These are phyloP conservation scores for Oligia latruncula DNA, from an alignment of 2,888 invertebrate species.

Conservation along the genomic window DNA sequence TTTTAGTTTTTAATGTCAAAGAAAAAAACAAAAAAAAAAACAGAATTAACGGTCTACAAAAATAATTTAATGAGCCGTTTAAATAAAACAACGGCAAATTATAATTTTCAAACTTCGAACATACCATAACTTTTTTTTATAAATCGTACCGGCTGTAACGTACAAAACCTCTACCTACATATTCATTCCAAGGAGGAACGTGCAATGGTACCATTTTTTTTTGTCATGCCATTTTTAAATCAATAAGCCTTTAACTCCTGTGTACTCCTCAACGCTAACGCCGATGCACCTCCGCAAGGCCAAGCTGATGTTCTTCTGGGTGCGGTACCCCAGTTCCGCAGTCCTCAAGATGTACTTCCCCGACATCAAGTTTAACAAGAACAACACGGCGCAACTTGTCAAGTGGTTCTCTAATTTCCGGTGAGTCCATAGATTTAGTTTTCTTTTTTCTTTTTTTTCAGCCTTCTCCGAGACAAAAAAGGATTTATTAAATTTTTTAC, in stretches of 20 bases:
- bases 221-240: conserved; percentile 12
- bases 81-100: background rate
- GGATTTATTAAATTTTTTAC: background rate
- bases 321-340: conserved; percentile 99
- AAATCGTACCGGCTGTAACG: background rate
- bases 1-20: background rate
- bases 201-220: background rate
- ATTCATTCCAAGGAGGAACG: background rate
- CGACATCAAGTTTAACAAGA: conserved; percentile 99
- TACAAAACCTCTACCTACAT: background rate
- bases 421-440: conserved; percentile 91
- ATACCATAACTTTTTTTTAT: background rate
- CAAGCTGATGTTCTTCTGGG: conserved; percentile 99
- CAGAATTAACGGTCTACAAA: background rate
- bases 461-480: background rate
- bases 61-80: background rate
- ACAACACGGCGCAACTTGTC: conserved; percentile 99
- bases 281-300: conserved; percentile 99
- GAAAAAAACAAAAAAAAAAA: background rate
- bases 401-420: conserved; percentile 99
- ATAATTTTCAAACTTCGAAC: background rate
- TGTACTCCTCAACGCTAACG: conserved; percentile 98
- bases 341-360: conserved; percentile 99
- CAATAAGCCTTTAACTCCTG: conserved; percentile 93
- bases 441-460: conserved; percentile 45